phyloP scores from a whole-genome alignment of 2,797 vertebrate species.

The Girardinus metallicus region DNA sequence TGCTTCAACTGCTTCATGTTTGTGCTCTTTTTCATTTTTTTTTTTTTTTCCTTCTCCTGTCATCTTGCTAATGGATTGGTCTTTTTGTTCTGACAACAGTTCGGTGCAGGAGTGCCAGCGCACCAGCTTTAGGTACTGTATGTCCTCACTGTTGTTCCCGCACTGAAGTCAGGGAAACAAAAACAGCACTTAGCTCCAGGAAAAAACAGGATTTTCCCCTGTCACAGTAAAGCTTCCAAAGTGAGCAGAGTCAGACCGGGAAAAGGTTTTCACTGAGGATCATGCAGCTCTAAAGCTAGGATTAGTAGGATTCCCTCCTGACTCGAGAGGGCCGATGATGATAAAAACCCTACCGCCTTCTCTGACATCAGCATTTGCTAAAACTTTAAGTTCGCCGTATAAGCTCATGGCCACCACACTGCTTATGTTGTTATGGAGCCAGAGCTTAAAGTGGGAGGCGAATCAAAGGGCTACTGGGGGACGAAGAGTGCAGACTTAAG shows the following conservation, averaged over 20 bases:
- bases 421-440: conserved; percentile 19
- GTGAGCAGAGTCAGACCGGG: conserved; percentile 33
- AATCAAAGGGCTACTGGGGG: conserved; percentile 32
- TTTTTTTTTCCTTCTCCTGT: not conserved
- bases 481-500: conserved; percentile 31
- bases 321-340: conserved; percentile 41
- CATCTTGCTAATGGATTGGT: conserved; percentile 35
- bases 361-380: conserved; percentile 39
- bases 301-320: conserved; percentile 50
- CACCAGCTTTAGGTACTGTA: conserved; percentile 95
- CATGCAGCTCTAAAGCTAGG: conserved; percentile 28
- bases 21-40: conserved; percentile 12
- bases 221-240: conserved; percentile 23
- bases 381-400: conserved; percentile 27
- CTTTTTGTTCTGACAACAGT: conserved; percentile 87
- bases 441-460: conserved; percentile 38
- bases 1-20: conserved; percentile 31
- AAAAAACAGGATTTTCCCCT: conserved; percentile 14
- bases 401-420: conserved; percentile 16
- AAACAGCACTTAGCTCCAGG: conserved; percentile 5
- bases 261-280: conserved; percentile 33
- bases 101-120: conserved; percentile 93
- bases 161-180: conserved; percentile 18
- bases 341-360: conserved; percentile 42
- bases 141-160: conserved; percentile 35